Evolutionary conservation across 1,140 invertebrate genomes (phyloP).

Genomic region (Habropoda laboriosa): DNA sequence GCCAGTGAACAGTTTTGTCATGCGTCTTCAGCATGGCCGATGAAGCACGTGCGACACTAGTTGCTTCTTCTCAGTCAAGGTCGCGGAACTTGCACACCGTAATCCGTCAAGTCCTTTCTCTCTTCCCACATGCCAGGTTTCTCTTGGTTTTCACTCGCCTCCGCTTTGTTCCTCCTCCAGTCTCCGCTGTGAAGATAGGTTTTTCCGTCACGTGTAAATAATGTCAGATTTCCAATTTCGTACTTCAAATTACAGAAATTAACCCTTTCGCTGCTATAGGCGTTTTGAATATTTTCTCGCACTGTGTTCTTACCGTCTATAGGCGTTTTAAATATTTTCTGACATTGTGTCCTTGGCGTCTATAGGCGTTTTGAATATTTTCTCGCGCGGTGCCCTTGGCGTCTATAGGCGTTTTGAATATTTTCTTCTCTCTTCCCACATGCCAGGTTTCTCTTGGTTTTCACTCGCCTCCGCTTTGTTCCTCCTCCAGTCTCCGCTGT

Average conservation of each 20-base stretch:
- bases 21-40: not conserved
- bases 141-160: not conserved
- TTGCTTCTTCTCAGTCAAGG: conserved; percentile 46
- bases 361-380: too few species aligned
- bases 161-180: not conserved
- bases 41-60: conserved; percentile 31
- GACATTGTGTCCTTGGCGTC: too few species aligned
- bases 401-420: too few species aligned
- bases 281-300: too few species aligned
- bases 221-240: too few species aligned
- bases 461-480: not conserved
- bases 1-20: too few species aligned
- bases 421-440: not conserved
- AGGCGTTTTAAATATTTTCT: too few species aligned
- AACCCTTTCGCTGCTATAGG: too few species aligned
- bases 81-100: conserved; percentile 27
- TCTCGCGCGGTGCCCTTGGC: too few species aligned
- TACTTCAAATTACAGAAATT: too few species aligned
- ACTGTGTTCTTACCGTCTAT: too few species aligned
- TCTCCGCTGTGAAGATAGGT: not conserved
- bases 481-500: not conserved
- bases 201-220: too few species aligned
- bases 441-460: conserved; percentile 20
- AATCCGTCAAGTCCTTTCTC: conserved; percentile 41
- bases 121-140: conserved; percentile 15